Evolutionary conservation across 2,113 vertebrate species (phyloP), one percentile per base, ranked within the genome.

Genomic region (Sceloporus undulatus): DNA sequence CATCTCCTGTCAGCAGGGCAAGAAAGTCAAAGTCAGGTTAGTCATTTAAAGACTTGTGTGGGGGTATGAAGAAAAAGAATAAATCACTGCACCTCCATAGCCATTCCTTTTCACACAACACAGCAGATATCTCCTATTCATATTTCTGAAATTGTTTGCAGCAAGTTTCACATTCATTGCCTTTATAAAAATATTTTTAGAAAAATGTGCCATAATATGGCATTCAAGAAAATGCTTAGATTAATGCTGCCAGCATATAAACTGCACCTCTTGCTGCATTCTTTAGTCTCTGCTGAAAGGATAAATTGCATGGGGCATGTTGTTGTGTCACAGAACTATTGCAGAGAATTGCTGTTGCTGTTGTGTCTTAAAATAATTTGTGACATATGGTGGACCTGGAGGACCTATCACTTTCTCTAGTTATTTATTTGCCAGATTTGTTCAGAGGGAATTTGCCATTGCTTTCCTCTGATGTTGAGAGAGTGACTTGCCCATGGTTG

Each of bases 1-100:
- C 11, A 75, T 5, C 77, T 66, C 16, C 73, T 1, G 14, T 83
- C 23, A 86, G 86, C 89, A 83, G 10, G 27, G 42, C 16, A 54
- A 27, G 48, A 4, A 85, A 91, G 7, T 14, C 42, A 70, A 83
- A 81, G 59, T 18, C 78, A 85, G 27, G 25, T 66, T 85, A 70
- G 38, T 27, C 59, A 81, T 80, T 87, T 81, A 76, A 80, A 79
- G 23, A 56, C 19, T 42, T 87, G 59, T 25, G 74, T 5, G 18
- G 10, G 76, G 14, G 10, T 14, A 16, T 11, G 29, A 42, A 27
- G 70, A 5, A 68, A 18, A 84, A 29, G 73, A n/a, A 82, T 4
- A 78, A 89, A 89, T 75, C 18, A 38, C 25, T 68, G 0, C 71
- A 86, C 9, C 13, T 0, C 78, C 52, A 74, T 27, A 19, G 79